phyloP scores from a whole-genome alignment of 2,113 vertebrate genomes.

The Procavia capensis region DNA sequence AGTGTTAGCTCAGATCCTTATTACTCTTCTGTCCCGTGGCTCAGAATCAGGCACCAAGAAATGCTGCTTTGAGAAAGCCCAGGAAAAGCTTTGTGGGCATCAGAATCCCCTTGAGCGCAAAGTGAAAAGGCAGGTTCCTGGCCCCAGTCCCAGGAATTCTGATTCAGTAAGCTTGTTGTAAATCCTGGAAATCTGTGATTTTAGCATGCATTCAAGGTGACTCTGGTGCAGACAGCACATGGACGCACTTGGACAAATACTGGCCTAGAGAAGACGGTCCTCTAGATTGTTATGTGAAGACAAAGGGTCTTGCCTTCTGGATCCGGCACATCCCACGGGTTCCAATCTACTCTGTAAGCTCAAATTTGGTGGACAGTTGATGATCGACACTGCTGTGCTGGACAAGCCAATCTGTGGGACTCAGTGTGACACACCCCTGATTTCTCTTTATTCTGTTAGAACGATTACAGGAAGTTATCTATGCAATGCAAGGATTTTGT shows the following conservation, averaged over 20 bases:
- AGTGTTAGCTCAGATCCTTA: not conserved
- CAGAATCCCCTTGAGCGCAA: not conserved
- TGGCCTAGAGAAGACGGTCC: not conserved
- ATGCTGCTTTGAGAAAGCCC: not conserved
- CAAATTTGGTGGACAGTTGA: not conserved
- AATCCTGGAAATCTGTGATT: not conserved
- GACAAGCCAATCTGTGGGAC: not conserved
- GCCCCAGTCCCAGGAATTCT: not conserved
- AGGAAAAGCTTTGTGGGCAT: not conserved
- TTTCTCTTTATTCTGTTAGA: constrained; percentile 87
- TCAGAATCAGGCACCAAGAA: not conserved
- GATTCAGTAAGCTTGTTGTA: not conserved
- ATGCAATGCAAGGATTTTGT: constrained; percentile 99
- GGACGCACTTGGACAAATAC: not conserved
- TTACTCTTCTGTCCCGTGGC: not conserved
- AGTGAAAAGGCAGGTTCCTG: not conserved
- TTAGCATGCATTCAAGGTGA: not conserved
- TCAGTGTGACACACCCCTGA: constrained; percentile 30
- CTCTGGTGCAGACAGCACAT: not conserved
- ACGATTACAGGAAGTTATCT: constrained; percentile 98
- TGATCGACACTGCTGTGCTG: not conserved
- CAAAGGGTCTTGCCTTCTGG: not conserved
- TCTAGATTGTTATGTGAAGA: not conserved
- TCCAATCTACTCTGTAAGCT: not conserved
- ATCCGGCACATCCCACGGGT: not conserved